Evolutionary conservation across 2,797 vertebrate species (phyloP), one percentile per base, ranked within the genome.

Genomic region (Trematomus bernacchii): DNA sequence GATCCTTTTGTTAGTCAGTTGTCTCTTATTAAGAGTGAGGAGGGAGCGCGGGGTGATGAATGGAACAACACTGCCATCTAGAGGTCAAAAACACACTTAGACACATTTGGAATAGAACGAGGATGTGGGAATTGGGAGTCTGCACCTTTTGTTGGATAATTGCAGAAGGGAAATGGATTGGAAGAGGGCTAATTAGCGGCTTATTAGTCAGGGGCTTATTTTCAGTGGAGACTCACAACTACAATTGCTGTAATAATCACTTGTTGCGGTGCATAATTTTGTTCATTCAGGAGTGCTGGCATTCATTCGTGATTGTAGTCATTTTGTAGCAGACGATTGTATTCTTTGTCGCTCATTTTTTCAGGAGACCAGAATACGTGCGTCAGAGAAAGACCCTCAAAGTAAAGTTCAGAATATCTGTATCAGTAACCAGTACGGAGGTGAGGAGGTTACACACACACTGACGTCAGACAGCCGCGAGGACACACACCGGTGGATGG

Each of bases 301-400:
- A 53, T 76, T 87, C 30, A 52, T 65, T 70, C 58, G 23, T 69
- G 51, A 77, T 55, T 77, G 66, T 65, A 54, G 47, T 65, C n/a
- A 69, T 80, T 80, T 73, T 55, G 47, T 60, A 8, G 27, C 23
- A 53, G 14, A 66, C 53, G 18, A 80, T 76, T 84, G 60, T 54
- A 66, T 59, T 64, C 57, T 73, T 27, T 80, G 30, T 50, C 18
- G 3, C 27, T 55, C 10, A 1, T 4, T 9, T 11, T 71, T 72
- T 4, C 90, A 99, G 98, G 97, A 98, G 80, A 98, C 98, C 1
- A 96, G 95, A 59, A 97, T 99, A 92, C 94, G 97, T 0, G 95
- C 96, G 0, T 93, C 95, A 3, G 97, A 98, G 79, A 93, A 94
- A 78, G 97, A 97, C 80, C 90, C 91, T 23, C 93, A 92, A 60